Base-by-base conservation (phyloP, 2,113 vertebrate species). In the Megaceryle maxima region DNA sequence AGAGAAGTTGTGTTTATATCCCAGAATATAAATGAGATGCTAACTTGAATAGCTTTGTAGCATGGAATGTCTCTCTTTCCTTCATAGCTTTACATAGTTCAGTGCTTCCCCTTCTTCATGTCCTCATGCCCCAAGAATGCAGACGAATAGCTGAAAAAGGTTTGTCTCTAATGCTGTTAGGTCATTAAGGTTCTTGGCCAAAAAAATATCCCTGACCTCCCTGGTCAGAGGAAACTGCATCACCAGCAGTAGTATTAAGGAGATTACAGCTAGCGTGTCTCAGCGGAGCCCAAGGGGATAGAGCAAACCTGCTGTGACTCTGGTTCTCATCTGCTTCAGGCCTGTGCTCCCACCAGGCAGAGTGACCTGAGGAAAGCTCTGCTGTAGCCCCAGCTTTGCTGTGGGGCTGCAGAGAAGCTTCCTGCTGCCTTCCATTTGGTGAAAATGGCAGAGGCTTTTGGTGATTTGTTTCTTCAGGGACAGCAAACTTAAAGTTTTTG, bases 121-220 rank as follows among this genome's bases (percentile, higher is more conserved):
- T 96, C 66, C 44, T 96, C 94, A 95, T 91, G 69, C 53, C 53
- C 1, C 1, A 96, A 86, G 92, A 97, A 96, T 96, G 95, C 88
- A 96, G 94, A 94, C 22, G 0, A 96, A 96, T 94, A 84, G 53
- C 94, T 94, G 77, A 79, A 94, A 95, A 93, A 96, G 90, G 92
- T 96, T 96, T 87, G 83, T 91, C 76, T 96, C 73, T 87, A 91
- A 48, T 88, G 33, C 86, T 94, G 53, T 73, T 62, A 51, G 83
- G 92, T 86, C 90, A 62, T 51, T 93, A 92, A 92, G 44, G 76
- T 88, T 94, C 73, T 72, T 88, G 88, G 93, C 86, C 90, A 90
- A 87, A 96, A 37, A 94, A 85, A 56, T 75, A 79, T 62, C 87
- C 67, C 63, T 96, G 93, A 95, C 83, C 90, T 94, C 63, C 44